Percentiles rank a stretch among this genome's conserved stretches.
Evolutionary conservation across 2,888 invertebrate genomes (phyloP).

Genomic region (Eucriotettix oculatus): DNA sequence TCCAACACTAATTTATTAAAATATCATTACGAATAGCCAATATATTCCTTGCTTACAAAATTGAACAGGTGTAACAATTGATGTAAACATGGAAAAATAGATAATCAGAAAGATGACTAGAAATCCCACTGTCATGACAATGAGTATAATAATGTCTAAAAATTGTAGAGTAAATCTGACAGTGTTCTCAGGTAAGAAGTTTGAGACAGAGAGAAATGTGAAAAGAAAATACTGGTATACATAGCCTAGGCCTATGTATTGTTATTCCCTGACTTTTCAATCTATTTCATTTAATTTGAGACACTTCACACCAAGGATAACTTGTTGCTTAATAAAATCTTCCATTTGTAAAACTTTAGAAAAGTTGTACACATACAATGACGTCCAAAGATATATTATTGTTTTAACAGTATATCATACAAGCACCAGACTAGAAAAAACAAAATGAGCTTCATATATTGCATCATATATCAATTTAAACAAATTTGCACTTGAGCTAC

Average conservation of each 20-base stretch:
- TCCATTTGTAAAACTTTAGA: not conserved
- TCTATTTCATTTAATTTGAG: conserved; percentile 6
- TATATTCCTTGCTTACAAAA: conserved; percentile 14
- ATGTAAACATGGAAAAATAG: conserved; percentile 15
- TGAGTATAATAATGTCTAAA: conserved; percentile 13
- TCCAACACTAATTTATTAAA: conserved; percentile 15
- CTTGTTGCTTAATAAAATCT: conserved; percentile 3
- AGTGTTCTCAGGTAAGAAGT: conserved; percentile 12
- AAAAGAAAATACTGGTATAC: conserved; percentile 8
- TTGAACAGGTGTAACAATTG: conserved; percentile 13
- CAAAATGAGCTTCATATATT: not conserved
- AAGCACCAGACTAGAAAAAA: not conserved
- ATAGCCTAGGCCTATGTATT: conserved; percentile 11
- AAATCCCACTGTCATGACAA: conserved; percentile 11
- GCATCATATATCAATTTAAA: not conserved
- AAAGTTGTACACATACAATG: not conserved
- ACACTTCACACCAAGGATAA: conserved; percentile 14
- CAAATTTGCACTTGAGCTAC: too few relatives aligned
- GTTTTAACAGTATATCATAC: not conserved
- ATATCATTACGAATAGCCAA: conserved; percentile 14
- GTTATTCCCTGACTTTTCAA: conserved; percentile 10
- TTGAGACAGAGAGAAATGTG: conserved; percentile 12
- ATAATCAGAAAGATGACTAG: conserved; percentile 13
- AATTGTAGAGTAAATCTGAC: conserved; percentile 12
- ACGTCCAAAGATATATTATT: too few relatives aligned